These are phyloP conservation scores for Halictus rubicundus DNA, from an alignment of 1,140 invertebrate genomes.

Conservation along the genomic window DNA sequence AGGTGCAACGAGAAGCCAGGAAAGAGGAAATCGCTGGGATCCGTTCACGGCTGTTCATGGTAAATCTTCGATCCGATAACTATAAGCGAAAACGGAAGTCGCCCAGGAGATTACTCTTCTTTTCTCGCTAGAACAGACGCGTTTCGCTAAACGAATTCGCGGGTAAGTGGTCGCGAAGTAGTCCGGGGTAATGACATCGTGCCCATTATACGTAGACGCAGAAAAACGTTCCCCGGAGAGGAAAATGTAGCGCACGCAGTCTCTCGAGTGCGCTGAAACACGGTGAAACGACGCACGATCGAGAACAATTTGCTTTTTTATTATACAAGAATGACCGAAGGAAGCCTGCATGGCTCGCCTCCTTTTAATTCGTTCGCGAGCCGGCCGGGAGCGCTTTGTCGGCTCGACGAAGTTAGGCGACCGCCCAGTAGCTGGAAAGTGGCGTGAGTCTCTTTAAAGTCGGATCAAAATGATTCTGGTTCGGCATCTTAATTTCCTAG, in stretches of 20 bases:
- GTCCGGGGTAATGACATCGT: conserved; percentile 39
- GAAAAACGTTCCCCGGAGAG: conserved; percentile 16
- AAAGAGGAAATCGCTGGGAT: conserved; percentile 94
- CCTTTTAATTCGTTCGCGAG: no score
- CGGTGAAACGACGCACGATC: background rate
- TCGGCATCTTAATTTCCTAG: no score
- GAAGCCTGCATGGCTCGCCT: no score
- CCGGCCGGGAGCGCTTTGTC: background rate
- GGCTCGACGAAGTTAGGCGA: background rate
- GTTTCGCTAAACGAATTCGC: background rate
- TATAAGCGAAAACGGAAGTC: background rate
- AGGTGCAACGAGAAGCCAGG: conserved; percentile 88
- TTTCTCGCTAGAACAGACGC: no score
- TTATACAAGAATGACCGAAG: no score
- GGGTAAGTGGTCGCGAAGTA: conserved; percentile 4
- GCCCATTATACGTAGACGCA: conserved; percentile 30
- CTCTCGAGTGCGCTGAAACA: background rate
- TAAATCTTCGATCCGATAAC: conserved; percentile 68
- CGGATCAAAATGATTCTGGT: no score
- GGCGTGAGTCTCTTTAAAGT: background rate
- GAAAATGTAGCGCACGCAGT: conserved; percentile 32
- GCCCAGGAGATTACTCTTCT: background rate
- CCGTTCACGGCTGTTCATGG: conserved; percentile 90
- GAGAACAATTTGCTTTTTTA: background rate
- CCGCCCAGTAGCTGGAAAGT: background rate